These are phyloP conservation scores for Trissolcus japonicus DNA, from an alignment of 2,888 invertebrate genomes.

Conservation along the genomic window DNA sequence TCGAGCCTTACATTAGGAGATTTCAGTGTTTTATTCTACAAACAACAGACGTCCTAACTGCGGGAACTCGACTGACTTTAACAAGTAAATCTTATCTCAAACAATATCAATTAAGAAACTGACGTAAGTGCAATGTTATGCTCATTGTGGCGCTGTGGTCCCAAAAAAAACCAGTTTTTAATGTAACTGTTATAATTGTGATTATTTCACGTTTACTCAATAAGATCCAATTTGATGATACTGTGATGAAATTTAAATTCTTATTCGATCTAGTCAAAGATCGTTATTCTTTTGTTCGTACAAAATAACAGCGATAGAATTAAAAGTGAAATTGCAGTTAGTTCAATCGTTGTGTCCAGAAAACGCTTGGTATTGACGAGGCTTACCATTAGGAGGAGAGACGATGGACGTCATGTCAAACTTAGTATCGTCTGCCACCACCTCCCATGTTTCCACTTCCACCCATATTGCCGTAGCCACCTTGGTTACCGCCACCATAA, in stretches of 20 bases:
- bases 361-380: neutral
- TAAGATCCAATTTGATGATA: neutral
- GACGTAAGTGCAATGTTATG: neutral
- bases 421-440: slow-evolving; percentile 74
- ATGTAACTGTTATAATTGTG: neutral
- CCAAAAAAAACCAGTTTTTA: neutral
- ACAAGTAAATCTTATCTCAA: neutral
- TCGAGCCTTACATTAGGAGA: slow-evolving; percentile 35
- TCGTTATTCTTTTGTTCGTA: neutral
- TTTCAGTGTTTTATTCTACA: slow-evolving; percentile 18
- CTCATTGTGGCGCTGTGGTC: neutral
- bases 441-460: slow-evolving; percentile 76
- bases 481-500: slow-evolving; percentile 74
- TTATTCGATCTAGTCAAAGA: neutral
- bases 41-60: slow-evolving; percentile 22
- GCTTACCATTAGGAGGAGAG: slow-evolving; percentile 70
- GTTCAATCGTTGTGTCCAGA: slow-evolving; percentile 15
- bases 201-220: neutral
- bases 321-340: slow-evolving; percentile 30
- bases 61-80: slow-evolving; percentile 9
- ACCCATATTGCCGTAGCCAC: slow-evolving; percentile 75
- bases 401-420: slow-evolving; percentile 32
- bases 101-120: neutral
- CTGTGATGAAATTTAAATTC: neutral
- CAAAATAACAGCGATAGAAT: slow-evolving; percentile 20